Evolutionary conservation across 2,888 invertebrate genomes (phyloP).

Genomic region (Sesia apiformis): DNA sequence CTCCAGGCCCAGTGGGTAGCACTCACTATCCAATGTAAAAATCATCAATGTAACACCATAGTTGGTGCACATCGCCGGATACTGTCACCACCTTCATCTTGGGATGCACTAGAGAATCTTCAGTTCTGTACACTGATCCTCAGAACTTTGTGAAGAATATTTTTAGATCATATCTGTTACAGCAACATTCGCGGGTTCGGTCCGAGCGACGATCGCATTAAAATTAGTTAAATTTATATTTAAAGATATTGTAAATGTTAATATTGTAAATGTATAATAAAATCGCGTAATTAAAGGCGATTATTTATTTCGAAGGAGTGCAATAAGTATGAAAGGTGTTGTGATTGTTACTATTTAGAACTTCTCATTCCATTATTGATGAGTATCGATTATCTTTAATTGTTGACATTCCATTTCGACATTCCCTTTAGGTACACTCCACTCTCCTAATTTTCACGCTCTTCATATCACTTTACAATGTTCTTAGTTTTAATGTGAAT

Average conservation of each 20-base stretch:
- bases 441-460: not conserved
- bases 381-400: constrained; percentile 29
- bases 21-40: too few relatives aligned
- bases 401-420: constrained; percentile 59
- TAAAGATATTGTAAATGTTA: constrained; percentile 53
- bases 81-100: constrained; percentile 1
- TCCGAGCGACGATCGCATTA: constrained; percentile 48
- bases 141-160: constrained; percentile 8
- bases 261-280: constrained; percentile 70
- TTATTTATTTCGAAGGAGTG: constrained; percentile 67
- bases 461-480: not conserved
- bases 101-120: constrained; percentile 35
- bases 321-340: constrained; percentile 71
- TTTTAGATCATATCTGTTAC: too few relatives aligned
- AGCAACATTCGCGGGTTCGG: not conserved
- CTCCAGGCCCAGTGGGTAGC: too few relatives aligned
- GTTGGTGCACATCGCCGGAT: too few relatives aligned
- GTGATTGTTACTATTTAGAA: constrained; percentile 65
- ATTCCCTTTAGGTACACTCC: constrained; percentile 39
- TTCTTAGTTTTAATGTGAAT: not conserved
- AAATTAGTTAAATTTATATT: constrained; percentile 70
- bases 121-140: constrained; percentile 26
- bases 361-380: constrained; percentile 10
- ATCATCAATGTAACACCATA: too few relatives aligned
- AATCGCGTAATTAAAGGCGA: constrained; percentile 43